Evolutionary conservation across 23 tunicate species (phyloP), one percentile per base, ranked within the genome.

Genomic region (Ascidia mentula): DNA sequence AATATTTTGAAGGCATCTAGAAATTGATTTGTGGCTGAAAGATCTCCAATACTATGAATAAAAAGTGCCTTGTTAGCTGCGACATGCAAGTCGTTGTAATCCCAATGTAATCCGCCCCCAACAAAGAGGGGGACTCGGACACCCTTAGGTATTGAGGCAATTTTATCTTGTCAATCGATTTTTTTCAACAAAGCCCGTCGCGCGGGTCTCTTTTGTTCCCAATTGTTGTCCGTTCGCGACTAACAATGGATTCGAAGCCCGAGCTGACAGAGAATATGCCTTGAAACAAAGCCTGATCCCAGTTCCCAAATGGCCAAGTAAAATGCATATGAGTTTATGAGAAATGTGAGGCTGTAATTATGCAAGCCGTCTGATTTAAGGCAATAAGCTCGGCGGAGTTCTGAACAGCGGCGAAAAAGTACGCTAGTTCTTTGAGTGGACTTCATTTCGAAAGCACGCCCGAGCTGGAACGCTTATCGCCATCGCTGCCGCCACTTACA

Each of bases 91-190:
- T 26, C 24, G 28, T 20, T 53, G 65, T 53, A 53, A 53, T 53
- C 65, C 24, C 24, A 9, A 28, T 53, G 65, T 53, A 53, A 53
- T 53, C 65, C 65, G 65, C 65, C 22, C 13, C 65, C 13, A 53
- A 53, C 65, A 53, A 53, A 53, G 24, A 28, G 65, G 65, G 65
- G 28, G 13, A 1, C 65, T 28, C 22, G 65, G 24, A 9, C 2
- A 9, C 28, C 12, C 65, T 28, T 20, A 53, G 65, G 65, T 53
- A 53, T 53, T 6, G 65, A 53, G 65, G 65, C 65, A 53, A 53
- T 53, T 53, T 53, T 53, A 53, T 53, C 65, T 28, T 20, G 65
- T 53, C 65, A 53, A 53, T 53, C 65, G 65, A 53, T 53, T 53
- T 53, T 53, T 28, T 53, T 53, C n/a, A 28, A 53, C 65, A 53